Evolutionary conservation across 1,140 invertebrate genomes (phyloP), one percentile per base, ranked within the genome.

Genomic region (Drosophila navojoa): DNA sequence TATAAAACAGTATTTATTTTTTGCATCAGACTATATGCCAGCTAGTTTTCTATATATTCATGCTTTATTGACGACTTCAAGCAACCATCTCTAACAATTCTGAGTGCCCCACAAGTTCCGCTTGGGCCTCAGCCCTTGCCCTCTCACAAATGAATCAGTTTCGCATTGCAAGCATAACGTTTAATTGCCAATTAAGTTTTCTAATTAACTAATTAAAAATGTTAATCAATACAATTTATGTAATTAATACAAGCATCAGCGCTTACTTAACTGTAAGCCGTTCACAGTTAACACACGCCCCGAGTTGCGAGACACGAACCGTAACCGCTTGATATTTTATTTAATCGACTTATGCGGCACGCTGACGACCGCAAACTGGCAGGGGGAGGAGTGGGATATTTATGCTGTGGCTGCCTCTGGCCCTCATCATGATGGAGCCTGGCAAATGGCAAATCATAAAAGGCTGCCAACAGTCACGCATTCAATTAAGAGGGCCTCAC

Each of bases 401-500:
- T 40, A 42, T 42, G 53, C 35, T 13, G 45, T 22, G 47, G 10
- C 45, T 19, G 16, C 19, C 7, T 49, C 7, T 49, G 45, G 45
- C 32, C 32, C 32, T 32, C 32, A 9, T 32, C 32, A 7, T 13
- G 45, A 9, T 22, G 0, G 19, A 11, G 10, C 11, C 11, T 38
- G 35, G 6, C 15, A 89, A 87, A 87, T 84, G 35, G n/a, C 16
- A 89, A 87, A 87, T 84, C 84, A 84, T 86, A 80, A 79, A 87
- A 89, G 84, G 73, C 89, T 77, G 76, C 70, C 77, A 87, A 79
- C 82, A 87, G 84, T 89, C 84, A 87, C 84, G 84, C 84, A 87
- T 80, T 87, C 79, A 87, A 87, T 87, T 87, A 87, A 89, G 82
- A 27, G 42, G 29, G 7, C 6, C 40, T 32, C 53, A 15, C 25